Evolutionary conservation across 1,140 invertebrate species (phyloP).

Genomic region (Brachionus angularis): DNA sequence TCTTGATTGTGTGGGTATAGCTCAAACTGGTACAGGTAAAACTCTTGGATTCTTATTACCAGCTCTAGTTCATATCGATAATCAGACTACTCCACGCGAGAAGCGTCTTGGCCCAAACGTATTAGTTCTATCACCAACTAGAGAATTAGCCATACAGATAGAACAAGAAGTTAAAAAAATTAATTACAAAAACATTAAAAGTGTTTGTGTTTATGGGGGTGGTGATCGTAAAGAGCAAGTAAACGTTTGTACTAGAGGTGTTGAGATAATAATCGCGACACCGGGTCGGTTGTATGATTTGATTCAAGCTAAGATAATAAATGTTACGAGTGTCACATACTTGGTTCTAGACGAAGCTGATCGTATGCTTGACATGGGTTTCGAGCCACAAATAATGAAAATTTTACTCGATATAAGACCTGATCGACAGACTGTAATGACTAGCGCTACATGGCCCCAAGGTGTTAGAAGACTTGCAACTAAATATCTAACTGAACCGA

Average conservation of each 20-base stretch:
- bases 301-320: constrained; percentile 58
- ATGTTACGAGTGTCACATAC: constrained; percentile 56
- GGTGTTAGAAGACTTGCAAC: constrained; percentile 74
- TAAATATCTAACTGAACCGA: constrained; percentile 77
- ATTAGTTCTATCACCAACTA: constrained; percentile 78
- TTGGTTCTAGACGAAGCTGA: constrained; percentile 73
- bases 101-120: constrained; percentile 75
- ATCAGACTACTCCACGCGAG: constrained; percentile 66
- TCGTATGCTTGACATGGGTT: constrained; percentile 79
- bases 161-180: constrained; percentile 82
- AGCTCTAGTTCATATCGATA: constrained; percentile 80
- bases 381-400: constrained; percentile 79
- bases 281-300: constrained; percentile 82
- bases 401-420: constrained; percentile 68
- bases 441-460: constrained; percentile 80
- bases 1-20: constrained; percentile 83
- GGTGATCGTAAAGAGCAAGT: constrained; percentile 73
- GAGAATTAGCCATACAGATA: constrained; percentile 84
- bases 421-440: constrained; percentile 79
- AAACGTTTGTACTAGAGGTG: constrained; percentile 66
- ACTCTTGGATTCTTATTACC: constrained; percentile 85
- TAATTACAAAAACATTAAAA: constrained; percentile 73
- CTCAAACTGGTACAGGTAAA: constrained; percentile 76
- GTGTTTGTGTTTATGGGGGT: constrained; percentile 81
- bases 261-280: constrained; percentile 82